Conservation (phyloP, 1,140 invertebrate genomes). For the Belonocnema kinseyi region DNA sequence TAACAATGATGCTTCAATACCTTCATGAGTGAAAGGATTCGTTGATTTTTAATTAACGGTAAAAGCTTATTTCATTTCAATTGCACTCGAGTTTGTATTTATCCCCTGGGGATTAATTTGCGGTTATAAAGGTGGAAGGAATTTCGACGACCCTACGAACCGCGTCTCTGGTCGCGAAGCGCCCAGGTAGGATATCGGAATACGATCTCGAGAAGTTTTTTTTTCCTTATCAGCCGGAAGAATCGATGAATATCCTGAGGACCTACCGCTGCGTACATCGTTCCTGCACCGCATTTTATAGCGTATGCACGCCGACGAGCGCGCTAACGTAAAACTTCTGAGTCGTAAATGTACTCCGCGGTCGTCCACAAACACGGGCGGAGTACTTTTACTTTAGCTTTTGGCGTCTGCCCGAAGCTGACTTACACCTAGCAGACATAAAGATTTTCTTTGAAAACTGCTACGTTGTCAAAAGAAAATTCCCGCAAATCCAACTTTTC, state of each 20-base stretch:
- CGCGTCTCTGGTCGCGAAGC: neutral
- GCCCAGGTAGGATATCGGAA: constrained; percentile 1
- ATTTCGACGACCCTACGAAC: neutral
- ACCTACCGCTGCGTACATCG: neutral
- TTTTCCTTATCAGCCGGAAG: neutral
- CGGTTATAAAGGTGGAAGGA: constrained; percentile 2
- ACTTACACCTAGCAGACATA: neutral
- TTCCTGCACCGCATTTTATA: constrained; percentile 6
- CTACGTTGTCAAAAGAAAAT: constrained; percentile 11
- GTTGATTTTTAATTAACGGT: neutral
- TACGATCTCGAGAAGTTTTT: neutral
- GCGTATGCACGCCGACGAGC: constrained; percentile 12
- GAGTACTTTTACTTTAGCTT: constrained; percentile 23
- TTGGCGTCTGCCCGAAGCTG: constrained; percentile 4
- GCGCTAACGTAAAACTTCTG: constrained; percentile 2
- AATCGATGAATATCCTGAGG: constrained; percentile 10
- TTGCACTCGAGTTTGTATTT: neutral
- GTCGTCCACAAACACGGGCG: constrained; percentile 10
- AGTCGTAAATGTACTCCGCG: constrained; percentile 1
- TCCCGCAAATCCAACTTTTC: neutral
- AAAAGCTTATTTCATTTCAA: neutral
- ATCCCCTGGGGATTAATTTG: constrained; percentile 9
- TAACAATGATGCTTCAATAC: too few species aligned
- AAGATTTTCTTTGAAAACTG: constrained; percentile 14
- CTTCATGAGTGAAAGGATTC: neutral